A percentile compares a stretch with the other conserved stretches of the same genome.
These are phyloP conservation scores for Cyanistes caeruleus DNA, from an alignment of 2,113 vertebrate species.

Conservation along the genomic window DNA sequence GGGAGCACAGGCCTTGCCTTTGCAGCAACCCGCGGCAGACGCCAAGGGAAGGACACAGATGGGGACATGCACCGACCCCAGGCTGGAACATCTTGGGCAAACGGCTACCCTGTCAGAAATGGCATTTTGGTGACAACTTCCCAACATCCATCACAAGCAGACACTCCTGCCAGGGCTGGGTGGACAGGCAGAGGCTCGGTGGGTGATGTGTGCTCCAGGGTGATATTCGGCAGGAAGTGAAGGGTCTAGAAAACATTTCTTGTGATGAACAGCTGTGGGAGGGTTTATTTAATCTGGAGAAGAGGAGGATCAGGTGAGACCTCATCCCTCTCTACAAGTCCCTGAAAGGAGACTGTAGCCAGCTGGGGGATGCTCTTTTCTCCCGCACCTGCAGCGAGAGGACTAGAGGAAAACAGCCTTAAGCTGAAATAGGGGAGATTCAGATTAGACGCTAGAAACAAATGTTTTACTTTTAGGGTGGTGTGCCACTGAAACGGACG, in stretches of 20 bases:
- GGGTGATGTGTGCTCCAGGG: fast-evolving
- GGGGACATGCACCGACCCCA: neutral
- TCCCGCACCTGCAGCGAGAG: neutral
- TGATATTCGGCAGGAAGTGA: fast-evolving
- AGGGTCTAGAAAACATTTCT: neutral
- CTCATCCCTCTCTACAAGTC: no score
- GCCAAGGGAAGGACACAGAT: fast-evolving
- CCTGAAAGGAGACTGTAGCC: neutral
- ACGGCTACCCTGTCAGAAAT: neutral
- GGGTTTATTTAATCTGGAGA: neutral
- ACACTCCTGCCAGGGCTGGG: neutral
- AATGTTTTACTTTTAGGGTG: neutral
- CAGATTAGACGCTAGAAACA: neutral
- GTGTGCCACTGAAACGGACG: neutral
- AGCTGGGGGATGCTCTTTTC: neutral
- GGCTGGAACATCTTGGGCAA: fast-evolving
- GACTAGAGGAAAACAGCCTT: neutral
- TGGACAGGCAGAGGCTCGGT: fast-evolving
- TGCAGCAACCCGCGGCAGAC: fast-evolving
- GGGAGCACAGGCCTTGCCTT: neutral
- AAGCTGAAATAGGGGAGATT: neutral
- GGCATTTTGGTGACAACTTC: neutral
- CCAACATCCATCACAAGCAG: neutral
- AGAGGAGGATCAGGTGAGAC: neutral
- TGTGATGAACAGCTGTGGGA: neutral